These are phyloP conservation scores for Andrena marginata DNA, from an alignment of 2,888 invertebrate genomes.

Conservation along the genomic window DNA sequence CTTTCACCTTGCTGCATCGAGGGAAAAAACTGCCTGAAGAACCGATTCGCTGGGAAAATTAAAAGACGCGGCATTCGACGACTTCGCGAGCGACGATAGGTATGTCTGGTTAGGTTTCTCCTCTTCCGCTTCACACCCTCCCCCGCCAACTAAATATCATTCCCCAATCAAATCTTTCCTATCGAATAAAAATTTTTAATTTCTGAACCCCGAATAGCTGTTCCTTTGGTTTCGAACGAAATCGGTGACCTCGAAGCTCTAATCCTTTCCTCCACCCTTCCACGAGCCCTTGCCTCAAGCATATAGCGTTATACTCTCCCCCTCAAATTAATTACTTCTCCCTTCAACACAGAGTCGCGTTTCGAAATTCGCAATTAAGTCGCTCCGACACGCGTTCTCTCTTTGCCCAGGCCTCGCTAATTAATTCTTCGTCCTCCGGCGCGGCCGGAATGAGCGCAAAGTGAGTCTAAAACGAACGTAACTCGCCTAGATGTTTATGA, in stretches of 20 bases:
- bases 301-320: background rate
- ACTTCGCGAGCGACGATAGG: background rate
- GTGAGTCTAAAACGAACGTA: constrained; percentile 24
- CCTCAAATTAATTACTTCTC: constrained; percentile 37
- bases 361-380: constrained; percentile 51
- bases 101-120: background rate
- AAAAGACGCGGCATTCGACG: constrained; percentile 35
- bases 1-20: constrained; percentile 59
- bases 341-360: constrained; percentile 11
- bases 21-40: constrained; percentile 38
- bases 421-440: constrained; percentile 30
- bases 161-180: background rate
- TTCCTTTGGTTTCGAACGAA: background rate
- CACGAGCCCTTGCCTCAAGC: background rate
- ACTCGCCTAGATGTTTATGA: constrained; percentile 14
- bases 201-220: background rate
- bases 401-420: constrained; percentile 40
- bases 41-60: constrained; percentile 46
- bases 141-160: background rate
- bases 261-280: background rate
- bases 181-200: background rate
- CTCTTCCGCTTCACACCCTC: background rate
- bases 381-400: constrained; percentile 24
- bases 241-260: background rate
- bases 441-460: constrained; percentile 24